These are phyloP conservation scores for Diplazon laetatorius DNA, from an alignment of 2,888 invertebrate species.

Conservation along the genomic window DNA sequence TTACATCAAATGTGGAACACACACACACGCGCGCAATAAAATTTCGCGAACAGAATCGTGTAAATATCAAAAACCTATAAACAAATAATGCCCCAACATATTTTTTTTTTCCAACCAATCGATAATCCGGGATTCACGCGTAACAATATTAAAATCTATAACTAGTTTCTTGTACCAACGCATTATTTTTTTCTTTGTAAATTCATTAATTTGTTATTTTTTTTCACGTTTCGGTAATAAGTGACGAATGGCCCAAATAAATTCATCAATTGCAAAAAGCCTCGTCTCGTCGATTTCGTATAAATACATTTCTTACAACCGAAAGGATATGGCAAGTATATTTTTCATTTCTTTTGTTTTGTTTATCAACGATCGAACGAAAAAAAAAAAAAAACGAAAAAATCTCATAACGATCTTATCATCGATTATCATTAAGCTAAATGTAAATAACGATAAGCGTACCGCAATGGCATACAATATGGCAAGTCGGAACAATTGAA, in stretches of 20 bases:
- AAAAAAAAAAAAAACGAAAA: too few relatives aligned
- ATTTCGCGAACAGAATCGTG: conserved; percentile 27
- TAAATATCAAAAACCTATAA: conserved; percentile 55
- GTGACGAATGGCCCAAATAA: conserved; percentile 47
- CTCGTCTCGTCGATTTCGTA: conserved; percentile 34
- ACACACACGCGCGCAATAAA: conserved; percentile 32
- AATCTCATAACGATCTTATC: conserved; percentile 30
- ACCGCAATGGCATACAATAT: conserved; percentile 69
- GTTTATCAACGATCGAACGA: conserved; percentile 28
- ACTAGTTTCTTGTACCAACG: conserved; percentile 31
- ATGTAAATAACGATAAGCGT: conserved; percentile 59
- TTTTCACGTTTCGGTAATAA: too few relatives aligned
- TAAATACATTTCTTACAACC: conserved; percentile 35
- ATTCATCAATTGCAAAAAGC: conserved; percentile 54
- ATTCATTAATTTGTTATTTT: conserved; percentile 59
- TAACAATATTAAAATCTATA: conserved; percentile 62
- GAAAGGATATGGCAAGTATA: conserved; percentile 68
- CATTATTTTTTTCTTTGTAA: conserved; percentile 52
- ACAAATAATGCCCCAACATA: conserved; percentile 55
- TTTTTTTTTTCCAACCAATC: conserved; percentile 46
- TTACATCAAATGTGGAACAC: conserved; percentile 25
- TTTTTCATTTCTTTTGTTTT: conserved; percentile 29
- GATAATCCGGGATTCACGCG: conserved; percentile 36
- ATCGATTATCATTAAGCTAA: too few relatives aligned
- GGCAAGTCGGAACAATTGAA: conserved; percentile 69